Evolutionary conservation across 2,888 invertebrate species (phyloP).

Genomic region (Mayetiola destructor): DNA sequence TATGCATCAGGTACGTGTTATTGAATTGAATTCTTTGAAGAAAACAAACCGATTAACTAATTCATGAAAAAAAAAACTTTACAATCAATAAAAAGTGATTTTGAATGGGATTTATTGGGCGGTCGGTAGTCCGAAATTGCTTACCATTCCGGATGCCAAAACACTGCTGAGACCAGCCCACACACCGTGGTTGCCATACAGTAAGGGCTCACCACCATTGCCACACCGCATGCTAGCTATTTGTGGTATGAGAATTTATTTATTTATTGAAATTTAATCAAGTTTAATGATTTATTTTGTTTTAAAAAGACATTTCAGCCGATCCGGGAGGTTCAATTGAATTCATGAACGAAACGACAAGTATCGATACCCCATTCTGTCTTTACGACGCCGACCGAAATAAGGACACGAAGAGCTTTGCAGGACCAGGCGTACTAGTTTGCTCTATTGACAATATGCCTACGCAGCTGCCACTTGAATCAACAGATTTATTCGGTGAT

Average conservation of each 20-base stretch:
- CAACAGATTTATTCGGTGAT: conserved; percentile 96
- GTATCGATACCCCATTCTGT: conserved; percentile 97
- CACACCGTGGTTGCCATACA: conserved; percentile 85
- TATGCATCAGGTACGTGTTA: too few species aligned
- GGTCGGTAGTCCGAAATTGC: conserved; percentile 83
- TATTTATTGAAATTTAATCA: background rate
- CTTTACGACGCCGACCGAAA: conserved; percentile 98
- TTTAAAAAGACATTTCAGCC: conserved; percentile 88
- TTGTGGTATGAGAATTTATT: conserved; percentile 48
- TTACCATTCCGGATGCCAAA: conserved; percentile 97
- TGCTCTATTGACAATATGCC: conserved; percentile 94
- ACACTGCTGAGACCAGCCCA: conserved; percentile 73
- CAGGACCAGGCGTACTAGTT: conserved; percentile 93
- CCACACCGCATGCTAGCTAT: conserved; percentile 84
- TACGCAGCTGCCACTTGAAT: conserved; percentile 91
- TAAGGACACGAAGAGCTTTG: conserved; percentile 90
- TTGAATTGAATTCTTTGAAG: background rate
- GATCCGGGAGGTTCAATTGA: conserved; percentile 98
- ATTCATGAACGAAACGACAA: conserved; percentile 99
- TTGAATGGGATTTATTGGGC: conserved; percentile 99
- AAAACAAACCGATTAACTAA: background rate
- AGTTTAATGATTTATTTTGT: background rate
- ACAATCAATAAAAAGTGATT: conserved; percentile 78
- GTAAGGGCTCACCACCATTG: conserved; percentile 71
- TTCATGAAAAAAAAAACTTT: background rate